These are phyloP conservation scores for Gymnosoma rotundatum DNA, from an alignment of 2,888 invertebrate species.

Conservation along the genomic window DNA sequence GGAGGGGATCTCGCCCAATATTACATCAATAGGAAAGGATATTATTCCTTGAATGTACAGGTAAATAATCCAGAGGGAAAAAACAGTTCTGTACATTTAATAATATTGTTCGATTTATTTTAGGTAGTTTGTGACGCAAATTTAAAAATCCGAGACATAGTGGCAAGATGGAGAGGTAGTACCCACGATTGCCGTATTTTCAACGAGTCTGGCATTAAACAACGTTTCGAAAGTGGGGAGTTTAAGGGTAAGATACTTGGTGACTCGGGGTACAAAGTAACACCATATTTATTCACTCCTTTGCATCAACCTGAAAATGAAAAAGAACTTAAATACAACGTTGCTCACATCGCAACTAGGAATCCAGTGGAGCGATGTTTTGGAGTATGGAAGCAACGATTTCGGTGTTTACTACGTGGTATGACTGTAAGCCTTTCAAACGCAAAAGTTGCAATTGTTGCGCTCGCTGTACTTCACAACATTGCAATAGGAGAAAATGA, in stretches of 20 bases:
- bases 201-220: constrained; percentile 17
- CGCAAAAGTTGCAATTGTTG: constrained; percentile 16
- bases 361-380: constrained; percentile 10
- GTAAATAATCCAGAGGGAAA: too few relatives aligned
- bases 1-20: background rate
- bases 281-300: too few relatives aligned
- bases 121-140: too few relatives aligned
- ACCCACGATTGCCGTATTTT: constrained; percentile 5
- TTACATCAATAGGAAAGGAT: too few relatives aligned
- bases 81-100: too few relatives aligned
- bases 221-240: background rate
- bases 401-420: constrained; percentile 3
- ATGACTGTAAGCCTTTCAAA: constrained; percentile 25
- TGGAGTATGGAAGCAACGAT: constrained; percentile 1
- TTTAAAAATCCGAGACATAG: too few relatives aligned
- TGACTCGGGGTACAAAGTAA: constrained; percentile 9
- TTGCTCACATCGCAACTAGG: background rate
- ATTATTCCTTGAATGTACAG: too few relatives aligned
- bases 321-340: background rate
- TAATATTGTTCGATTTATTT: too few relatives aligned
- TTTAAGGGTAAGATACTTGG: constrained; percentile 1
- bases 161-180: too few relatives aligned
- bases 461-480: background rate
- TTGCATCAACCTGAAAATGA: too few relatives aligned
- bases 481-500: background rate